These are phyloP conservation scores for Felis catus DNA, from an alignment of 2,113 vertebrate genomes.

Conservation along the genomic window F.catus_Fca126_mat1.0 CM031421.1:37930001-37930500, in stretches of 20 bases:
- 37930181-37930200: background rate
- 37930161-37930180: background rate
- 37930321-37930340: background rate
- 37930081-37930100: background rate
- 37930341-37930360: background rate
- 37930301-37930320: background rate
- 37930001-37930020: background rate
- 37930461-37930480: background rate
- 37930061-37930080: background rate
- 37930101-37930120: background rate
- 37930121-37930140: background rate
- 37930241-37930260: background rate
- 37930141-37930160: background rate
- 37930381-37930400: too few species aligned
- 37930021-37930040: constrained; percentile 18
- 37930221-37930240: background rate
- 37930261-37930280: background rate
- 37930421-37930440: background rate
- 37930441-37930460: background rate
- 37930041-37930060: background rate
- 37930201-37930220: background rate
- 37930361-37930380: background rate
- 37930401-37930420: background rate
- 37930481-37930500: background rate
- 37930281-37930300: background rate